Base-by-base conservation (phyloP, 2,113 vertebrate genomes). In the Eudyptes chrysolophus region DNA sequence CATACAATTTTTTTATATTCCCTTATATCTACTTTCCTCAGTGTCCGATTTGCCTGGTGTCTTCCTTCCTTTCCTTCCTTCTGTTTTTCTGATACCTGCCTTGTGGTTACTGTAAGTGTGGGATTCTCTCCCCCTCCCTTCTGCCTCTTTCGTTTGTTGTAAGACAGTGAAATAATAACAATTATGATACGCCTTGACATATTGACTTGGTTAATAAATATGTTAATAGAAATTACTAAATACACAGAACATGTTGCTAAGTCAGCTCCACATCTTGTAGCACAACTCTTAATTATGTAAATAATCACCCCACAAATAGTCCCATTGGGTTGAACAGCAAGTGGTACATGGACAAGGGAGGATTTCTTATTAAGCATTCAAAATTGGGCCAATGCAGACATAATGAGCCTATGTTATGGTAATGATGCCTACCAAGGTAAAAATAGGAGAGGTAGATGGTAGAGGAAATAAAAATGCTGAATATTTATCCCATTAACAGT, bases 401-500 rank as follows among this genome's bases (percentile, higher is more conserved):
- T 89, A 89, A 71, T 57, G 74, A 87, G 44, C 36, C 26, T 78
- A 11, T 87, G 36, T 87, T 94, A 93, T 76, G 70, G 48, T 94
- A 93, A 92, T 60, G 26, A 60, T 52, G 57, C 24, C 51, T 85
- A 57, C 44, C 38, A 76, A 90, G 49, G 55, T 89, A 91, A 96
- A 95, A 91, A 92, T 62, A 89, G 77, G 60, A 75, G 57, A 93
- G 30, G 21, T 49, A 66, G 71, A 74, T 87, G 64, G 86, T 42
- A 38, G 71, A 90, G 64, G 60, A 69, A 90, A 78, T 65, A 82
- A 75, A 84, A 94, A 75, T 71, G 51, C n/a, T 91, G 91, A 90
- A 84, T 89, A 91, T 84, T 95, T 92, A 62, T 92, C 32, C 42
- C 40, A 71, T 89, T 86, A 89, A 48, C 29, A 66, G 13, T 96